phyloP scores from a whole-genome alignment of 2,113 vertebrate genomes.

The Cairina moschata region DNA sequence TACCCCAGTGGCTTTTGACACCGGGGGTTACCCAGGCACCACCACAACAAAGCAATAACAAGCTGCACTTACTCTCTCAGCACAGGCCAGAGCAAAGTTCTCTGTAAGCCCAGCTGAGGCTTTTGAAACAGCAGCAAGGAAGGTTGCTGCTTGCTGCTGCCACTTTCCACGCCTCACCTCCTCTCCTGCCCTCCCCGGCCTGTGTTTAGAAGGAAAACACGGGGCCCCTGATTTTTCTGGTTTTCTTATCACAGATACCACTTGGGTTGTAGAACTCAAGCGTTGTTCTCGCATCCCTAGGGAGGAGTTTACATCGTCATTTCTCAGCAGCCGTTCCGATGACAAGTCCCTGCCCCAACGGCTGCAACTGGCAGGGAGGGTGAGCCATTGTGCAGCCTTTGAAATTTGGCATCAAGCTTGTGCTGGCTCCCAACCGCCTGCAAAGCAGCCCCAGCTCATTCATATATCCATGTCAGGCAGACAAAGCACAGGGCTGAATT shows the following conservation, averaged over 20 bases:
- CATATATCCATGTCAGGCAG: background rate
- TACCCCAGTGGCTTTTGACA: fast-evolving
- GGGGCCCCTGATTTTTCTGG: fast-evolving
- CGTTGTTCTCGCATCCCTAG: background rate
- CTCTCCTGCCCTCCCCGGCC: background rate
- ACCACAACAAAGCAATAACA: background rate
- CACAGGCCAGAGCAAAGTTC: background rate
- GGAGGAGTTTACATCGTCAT: background rate
- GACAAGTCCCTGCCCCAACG: background rate
- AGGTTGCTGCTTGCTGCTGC: background rate
- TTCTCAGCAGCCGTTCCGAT: background rate
- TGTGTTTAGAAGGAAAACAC: background rate
- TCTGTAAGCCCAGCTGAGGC: background rate
- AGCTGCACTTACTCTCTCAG: background rate
- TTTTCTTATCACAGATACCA: background rate
- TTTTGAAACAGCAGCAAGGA: background rate
- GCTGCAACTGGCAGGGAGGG: background rate
- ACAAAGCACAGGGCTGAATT: background rate
- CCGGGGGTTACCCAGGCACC: background rate
- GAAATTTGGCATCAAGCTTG: fast-evolving
- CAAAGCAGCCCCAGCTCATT: background rate
- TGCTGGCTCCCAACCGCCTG: background rate
- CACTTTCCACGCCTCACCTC: background rate
- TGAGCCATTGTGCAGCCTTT: conserved; percentile 5
- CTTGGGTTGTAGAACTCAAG: background rate